These are phyloP conservation scores for Neolamprologus ventralis DNA, from an alignment of 2,113 vertebrate genomes.

Conservation along the genomic window DNA sequence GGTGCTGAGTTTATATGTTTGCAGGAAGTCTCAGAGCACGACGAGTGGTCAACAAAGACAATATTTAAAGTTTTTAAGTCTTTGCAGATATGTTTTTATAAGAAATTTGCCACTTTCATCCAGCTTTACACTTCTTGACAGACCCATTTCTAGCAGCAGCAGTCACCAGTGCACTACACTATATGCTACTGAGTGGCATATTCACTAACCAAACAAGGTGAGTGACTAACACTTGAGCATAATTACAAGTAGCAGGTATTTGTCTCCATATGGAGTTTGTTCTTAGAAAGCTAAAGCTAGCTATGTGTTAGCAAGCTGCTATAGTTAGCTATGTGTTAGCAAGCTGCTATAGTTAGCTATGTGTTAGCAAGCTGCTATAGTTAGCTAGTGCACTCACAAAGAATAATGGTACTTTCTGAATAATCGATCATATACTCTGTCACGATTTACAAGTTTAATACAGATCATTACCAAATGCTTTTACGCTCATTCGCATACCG, in stretches of 20 bases:
- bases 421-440: neutral
- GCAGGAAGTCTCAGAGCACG: neutral
- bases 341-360: neutral
- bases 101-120: neutral
- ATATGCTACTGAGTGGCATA: neutral
- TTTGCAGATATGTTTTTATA: neutral
- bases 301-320: neutral
- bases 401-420: neutral
- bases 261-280: fast-evolving
- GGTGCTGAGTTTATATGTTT: neutral
- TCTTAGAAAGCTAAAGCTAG: neutral
- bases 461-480: neutral
- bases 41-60: neutral
- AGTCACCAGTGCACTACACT: neutral
- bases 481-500: fast-evolving
- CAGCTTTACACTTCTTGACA: neutral
- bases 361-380: neutral
- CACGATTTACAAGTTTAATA: fast-evolving
- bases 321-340: neutral
- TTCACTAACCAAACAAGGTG: neutral
- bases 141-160: neutral
- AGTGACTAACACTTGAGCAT: fast-evolving
- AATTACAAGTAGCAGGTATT: neutral
- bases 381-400: neutral
- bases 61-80: neutral